Conservation (phyloP, 2,888 invertebrate species). For the Brachypterus glaber region DNA sequence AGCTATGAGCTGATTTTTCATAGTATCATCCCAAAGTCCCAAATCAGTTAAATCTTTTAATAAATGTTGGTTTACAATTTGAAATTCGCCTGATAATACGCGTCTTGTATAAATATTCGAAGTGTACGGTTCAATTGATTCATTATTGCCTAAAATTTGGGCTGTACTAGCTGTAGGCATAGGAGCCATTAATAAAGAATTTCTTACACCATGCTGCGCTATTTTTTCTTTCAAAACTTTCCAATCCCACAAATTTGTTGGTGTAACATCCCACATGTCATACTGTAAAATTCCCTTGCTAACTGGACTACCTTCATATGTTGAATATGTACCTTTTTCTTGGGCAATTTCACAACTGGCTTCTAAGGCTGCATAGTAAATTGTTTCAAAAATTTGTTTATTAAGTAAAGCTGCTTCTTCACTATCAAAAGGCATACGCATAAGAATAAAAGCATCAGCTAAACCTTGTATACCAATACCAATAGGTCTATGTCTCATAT, state of each 20-base stretch:
- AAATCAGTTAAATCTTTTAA: conserved; percentile 84
- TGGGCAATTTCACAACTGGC: conserved; percentile 91
- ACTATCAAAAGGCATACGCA: conserved; percentile 90
- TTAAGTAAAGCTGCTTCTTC: conserved; percentile 77
- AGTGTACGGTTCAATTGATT: conserved; percentile 96
- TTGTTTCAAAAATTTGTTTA: conserved; percentile 93
- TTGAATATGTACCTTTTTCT: conserved; percentile 76
- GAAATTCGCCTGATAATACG: conserved; percentile 92
- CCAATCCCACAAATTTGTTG: conserved; percentile 89
- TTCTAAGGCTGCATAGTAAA: conserved; percentile 95
- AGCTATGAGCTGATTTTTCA: conserved; percentile 90
- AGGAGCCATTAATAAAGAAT: conserved; percentile 82
- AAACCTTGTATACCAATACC: conserved; percentile 96
- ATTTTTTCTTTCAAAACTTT: conserved; percentile 69
- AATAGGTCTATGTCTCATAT: conserved; percentile 76
- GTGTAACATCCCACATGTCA: conserved; percentile 93
- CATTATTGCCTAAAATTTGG: conserved; percentile 98
- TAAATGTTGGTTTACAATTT: conserved; percentile 93
- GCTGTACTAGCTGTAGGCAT: conserved; percentile 99
- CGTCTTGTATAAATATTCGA: conserved; percentile 92
- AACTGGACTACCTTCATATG: conserved; percentile 80
- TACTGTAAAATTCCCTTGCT: conserved; percentile 94
- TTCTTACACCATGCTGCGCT: conserved; percentile 79
- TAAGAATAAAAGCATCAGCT: conserved; percentile 91
- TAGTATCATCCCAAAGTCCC: conserved; percentile 87